Evolutionary conservation across 1,140 invertebrate genomes (phyloP), one percentile per base, ranked within the genome.

Genomic region (Leguminivora glycinivorella): DNA sequence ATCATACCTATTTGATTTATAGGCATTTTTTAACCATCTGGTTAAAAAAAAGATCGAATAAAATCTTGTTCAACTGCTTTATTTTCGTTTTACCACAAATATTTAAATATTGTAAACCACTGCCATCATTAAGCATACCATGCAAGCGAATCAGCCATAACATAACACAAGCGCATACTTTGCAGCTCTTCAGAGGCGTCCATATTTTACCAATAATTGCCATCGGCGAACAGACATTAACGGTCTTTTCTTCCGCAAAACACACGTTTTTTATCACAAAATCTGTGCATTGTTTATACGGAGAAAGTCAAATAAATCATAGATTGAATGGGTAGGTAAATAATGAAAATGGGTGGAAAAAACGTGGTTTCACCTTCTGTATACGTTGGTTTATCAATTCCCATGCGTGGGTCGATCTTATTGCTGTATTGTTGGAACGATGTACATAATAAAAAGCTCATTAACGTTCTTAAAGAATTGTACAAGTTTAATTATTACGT

Each of bases 271-370:
- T 52, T 22, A 52, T 22, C 17, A 22, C 47, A 52, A 22, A 52
- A 52, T 63, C 58, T 17, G 58, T 5, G 26, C 58, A 63, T 63
- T 29, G 58, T 31, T 31, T 63, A 19, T 34, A n/a, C 17, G 17
- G 58, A 29, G 58, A 63, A 63, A 63, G 58, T 31, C 25, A 34
- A 34, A 63, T 63, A 63, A 63, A 63, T 63, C 58, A 63, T 9
- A 26, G 58, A 63, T 63, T 63, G 58, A 31, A 63, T 63, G 26
- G 58, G 2, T 63, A 31, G 10, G 56, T 26, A 60, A 29, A 60
- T 26, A 29, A 63, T 63, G 25, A 63, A 63, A 63, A 63, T 14
- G 1, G 24, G 7, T 17, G 25, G n/a, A 63, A 63, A 63, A 63
- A 63, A 63, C 17, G 47, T 22, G 58, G 22, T 63, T 63, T 63